Conservation (phyloP, 53 echinoderm and acorn worm species). For the Henricia sp. region DNA sequence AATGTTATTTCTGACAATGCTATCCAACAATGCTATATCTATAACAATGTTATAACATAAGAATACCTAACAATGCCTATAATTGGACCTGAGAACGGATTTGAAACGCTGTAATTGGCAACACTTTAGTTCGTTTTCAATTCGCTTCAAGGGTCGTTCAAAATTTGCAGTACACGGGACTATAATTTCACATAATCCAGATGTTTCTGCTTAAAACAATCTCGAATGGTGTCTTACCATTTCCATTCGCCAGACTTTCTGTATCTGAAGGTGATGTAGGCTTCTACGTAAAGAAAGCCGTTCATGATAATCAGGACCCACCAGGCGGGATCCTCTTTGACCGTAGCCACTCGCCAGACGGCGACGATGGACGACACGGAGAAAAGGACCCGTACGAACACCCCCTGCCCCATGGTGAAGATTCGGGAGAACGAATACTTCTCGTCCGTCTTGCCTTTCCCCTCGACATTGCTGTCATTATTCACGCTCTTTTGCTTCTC, state of each 20-base stretch:
- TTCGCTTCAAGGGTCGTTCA: too few relatives aligned
- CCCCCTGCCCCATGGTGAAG: slow-evolving; percentile 78
- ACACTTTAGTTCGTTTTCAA: too few relatives aligned
- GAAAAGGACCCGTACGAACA: slow-evolving; percentile 80
- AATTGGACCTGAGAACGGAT: too few relatives aligned
- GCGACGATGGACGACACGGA: slow-evolving; percentile 79
- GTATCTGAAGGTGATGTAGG: slow-evolving; percentile 84
- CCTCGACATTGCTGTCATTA: slow-evolving; percentile 18
- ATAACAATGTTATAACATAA: too few relatives aligned
- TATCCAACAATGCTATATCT: too few relatives aligned
- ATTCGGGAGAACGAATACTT: slow-evolving; percentile 54
- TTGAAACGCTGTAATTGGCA: too few relatives aligned
- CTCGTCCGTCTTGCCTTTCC: slow-evolving; percentile 21
- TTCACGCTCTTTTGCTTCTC: slow-evolving; percentile 22
- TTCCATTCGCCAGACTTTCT: slow-evolving; percentile 94
- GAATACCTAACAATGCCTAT: too few relatives aligned
- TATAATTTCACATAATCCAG: too few relatives aligned
- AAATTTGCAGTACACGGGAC: too few relatives aligned
- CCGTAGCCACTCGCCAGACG: slow-evolving; percentile 86
- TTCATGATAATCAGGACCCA: slow-evolving; percentile 82
- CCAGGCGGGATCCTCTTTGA: slow-evolving; percentile 71
- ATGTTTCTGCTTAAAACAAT: too few relatives aligned
- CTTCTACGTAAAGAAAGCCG: slow-evolving; percentile 81
- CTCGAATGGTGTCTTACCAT: slow-evolving; percentile 73
- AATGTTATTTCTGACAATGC: too few relatives aligned